Conservation (phyloP, 2,797 vertebrate species). For the Nannoperca australis region DNA sequence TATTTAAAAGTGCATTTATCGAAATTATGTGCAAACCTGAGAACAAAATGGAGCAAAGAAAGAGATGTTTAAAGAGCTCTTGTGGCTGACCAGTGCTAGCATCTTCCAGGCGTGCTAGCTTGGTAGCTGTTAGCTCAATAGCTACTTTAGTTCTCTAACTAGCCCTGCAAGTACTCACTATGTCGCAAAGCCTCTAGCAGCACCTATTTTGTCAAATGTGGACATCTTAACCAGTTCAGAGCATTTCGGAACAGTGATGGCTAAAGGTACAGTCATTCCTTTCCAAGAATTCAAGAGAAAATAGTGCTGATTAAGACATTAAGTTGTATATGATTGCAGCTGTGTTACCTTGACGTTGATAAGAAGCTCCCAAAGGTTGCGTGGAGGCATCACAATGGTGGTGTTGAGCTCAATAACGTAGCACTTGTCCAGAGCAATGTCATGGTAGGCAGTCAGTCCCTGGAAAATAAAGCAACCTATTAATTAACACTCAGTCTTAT, state of each 20-base stretch:
- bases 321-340: too few species aligned
- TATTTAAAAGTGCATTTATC: neutral
- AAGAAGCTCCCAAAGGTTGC: conserved; percentile 95
- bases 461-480: conserved; percentile 57
- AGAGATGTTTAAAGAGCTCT: neutral
- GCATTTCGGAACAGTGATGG: neutral
- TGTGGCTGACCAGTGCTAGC: neutral
- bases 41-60: neutral
- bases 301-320: neutral
- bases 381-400: conserved; percentile 93
- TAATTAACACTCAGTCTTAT: conserved; percentile 45
- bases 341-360: conserved; percentile 90
- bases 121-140: neutral
- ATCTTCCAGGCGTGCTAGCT: neutral
- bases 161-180: neutral
- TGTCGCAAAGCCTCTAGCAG: neutral
- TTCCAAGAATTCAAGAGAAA: neutral
- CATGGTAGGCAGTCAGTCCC: conserved; percentile 95
- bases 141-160: neutral
- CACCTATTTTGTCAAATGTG: neutral
- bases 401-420: conserved; percentile 95
- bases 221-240: neutral
- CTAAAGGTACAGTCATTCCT: neutral
- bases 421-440: conserved; percentile 94
- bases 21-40: neutral